A percentile compares a stretch with the other conserved stretches of the same genome.
These are phyloP conservation scores for Argya squamiceps DNA, from an alignment of 2,797 vertebrate genomes.

Conservation along the genomic window DNA sequence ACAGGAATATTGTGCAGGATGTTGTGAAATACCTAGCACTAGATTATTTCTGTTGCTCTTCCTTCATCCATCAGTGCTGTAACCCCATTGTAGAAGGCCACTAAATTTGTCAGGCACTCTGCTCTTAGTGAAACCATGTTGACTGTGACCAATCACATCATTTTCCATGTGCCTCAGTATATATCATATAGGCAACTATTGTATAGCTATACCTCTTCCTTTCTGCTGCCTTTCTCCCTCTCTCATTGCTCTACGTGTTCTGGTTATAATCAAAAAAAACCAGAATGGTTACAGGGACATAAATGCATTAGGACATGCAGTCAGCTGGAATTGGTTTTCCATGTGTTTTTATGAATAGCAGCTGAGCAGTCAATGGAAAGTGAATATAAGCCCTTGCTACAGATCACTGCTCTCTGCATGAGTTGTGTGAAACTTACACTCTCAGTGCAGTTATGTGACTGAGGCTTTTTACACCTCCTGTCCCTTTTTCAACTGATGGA, in stretches of 20 bases:
- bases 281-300: background rate
- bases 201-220: background rate
- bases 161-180: background rate
- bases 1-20: background rate
- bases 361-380: background rate
- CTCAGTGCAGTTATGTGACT: background rate
- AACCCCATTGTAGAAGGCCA: background rate
- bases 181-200: background rate
- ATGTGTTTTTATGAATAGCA: background rate
- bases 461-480: conserved; percentile 8
- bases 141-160: background rate
- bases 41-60: background rate
- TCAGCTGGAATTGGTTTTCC: conserved; percentile 26
- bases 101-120: background rate
- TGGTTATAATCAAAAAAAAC: background rate
- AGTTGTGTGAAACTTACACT: background rate
- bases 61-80: background rate
- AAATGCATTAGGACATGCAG: background rate
- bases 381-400: background rate
- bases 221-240: background rate
- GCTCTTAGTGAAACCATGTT: background rate
- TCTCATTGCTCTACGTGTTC: background rate
- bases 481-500: conserved; percentile 24
- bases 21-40: background rate
- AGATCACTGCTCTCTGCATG: background rate